These are phyloP conservation scores for Apamea monoglypha DNA, from an alignment of 2,888 invertebrate species.

Conservation along the genomic window DNA sequence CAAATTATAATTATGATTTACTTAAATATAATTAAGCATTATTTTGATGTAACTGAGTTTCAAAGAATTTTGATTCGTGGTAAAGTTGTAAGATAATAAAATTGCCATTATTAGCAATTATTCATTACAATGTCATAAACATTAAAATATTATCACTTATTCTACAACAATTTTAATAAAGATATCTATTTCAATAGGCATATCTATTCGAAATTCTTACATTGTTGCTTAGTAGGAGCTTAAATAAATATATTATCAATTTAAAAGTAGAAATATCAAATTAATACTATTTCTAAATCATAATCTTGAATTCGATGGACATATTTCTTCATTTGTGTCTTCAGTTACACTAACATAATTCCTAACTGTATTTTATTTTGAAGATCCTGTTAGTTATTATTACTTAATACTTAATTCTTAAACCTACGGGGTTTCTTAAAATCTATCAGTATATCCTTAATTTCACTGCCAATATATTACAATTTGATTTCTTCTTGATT, in stretches of 20 bases:
- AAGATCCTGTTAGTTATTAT: neutral
- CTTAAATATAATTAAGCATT: neutral
- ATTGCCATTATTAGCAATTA: constrained; percentile 7
- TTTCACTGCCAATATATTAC: neutral
- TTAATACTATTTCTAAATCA: neutral
- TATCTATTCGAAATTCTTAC: neutral
- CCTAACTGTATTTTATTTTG: too few relatives aligned
- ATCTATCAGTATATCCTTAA: neutral
- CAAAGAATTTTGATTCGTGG: neutral
- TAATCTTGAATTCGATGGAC: constrained; percentile 64
- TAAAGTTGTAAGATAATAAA: neutral
- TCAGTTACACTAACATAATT: too few relatives aligned
- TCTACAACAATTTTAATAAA: neutral
- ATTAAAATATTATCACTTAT: neutral
- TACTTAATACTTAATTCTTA: neutral
- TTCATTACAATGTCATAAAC: neutral
- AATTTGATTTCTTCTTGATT: too few relatives aligned
- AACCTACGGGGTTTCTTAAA: too few relatives aligned
- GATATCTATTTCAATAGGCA: neutral
- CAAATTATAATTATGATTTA: neutral
- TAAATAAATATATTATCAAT: neutral
- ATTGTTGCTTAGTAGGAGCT: constrained; percentile 5
- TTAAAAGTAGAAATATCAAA: constrained; percentile 20
- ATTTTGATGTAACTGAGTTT: neutral
- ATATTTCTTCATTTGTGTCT: constrained; percentile 68